Conservation (phyloP, 2,797 vertebrate species). For the Rhinogobio ventralis region DNA sequence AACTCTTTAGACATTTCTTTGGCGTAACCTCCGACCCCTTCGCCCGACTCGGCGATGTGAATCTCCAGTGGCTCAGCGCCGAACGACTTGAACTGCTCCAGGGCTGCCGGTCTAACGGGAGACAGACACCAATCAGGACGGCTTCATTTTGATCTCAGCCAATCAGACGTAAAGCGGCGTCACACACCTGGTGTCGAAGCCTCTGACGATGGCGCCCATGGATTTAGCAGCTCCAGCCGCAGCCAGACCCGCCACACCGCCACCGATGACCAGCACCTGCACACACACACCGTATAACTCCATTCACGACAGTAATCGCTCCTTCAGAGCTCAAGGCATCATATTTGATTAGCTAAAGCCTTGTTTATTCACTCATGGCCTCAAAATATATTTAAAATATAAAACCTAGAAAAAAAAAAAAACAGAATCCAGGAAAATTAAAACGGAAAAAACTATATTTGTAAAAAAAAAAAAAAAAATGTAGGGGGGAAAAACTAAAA, state of each 20-base stretch:
- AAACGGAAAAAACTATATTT: no score
- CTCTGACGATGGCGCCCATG: conserved; percentile 83
- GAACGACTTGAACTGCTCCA: conserved; percentile 83
- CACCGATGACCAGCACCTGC: conserved; percentile 83
- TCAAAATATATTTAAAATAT: neutral
- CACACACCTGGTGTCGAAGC: conserved; percentile 81
- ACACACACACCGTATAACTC: conserved; percentile 22
- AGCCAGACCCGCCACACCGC: conserved; percentile 81
- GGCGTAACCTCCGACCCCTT: conserved; percentile 79
- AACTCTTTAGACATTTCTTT: conserved; percentile 84
- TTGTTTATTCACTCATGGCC: neutral
- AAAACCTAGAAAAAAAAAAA: no score
- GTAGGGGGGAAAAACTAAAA: no score
- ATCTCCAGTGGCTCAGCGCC: conserved; percentile 80
- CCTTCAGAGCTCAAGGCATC: neutral
- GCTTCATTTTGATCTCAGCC: neutral
- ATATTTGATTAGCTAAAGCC: neutral
- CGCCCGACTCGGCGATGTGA: conserved; percentile 76
- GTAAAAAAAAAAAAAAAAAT: no score
- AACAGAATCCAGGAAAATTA: no score
- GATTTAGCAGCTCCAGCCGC: conserved; percentile 85
- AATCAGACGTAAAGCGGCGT: neutral
- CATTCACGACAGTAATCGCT: neutral
- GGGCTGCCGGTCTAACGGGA: conserved; percentile 72
- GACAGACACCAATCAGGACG: neutral